These are phyloP conservation scores for Chelonoidis abingdonii DNA, from an alignment of 2,113 vertebrate genomes.

Conservation along the genomic window DNA sequence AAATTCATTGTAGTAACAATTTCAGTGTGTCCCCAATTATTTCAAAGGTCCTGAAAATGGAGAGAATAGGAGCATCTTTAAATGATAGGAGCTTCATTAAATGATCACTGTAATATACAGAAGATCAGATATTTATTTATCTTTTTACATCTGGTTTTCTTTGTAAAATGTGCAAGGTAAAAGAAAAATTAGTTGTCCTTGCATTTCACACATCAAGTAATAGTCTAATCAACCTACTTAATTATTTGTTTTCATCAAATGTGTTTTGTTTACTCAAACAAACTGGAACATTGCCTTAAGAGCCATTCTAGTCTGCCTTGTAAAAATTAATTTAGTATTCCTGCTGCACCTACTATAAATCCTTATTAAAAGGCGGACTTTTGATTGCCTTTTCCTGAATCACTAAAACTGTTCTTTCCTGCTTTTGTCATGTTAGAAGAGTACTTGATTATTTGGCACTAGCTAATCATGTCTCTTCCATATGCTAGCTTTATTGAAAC, in stretches of 20 bases:
- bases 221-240: not conserved
- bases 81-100: not conserved
- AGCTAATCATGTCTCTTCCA: not conserved
- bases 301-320: not conserved
- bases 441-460: not conserved
- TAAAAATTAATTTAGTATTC: constrained; percentile 20
- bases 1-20: not conserved
- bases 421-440: not conserved
- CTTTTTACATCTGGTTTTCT: not conserved
- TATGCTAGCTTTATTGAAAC: constrained; percentile 4
- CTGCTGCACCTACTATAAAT: not conserved
- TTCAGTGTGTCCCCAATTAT: not conserved
- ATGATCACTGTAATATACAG: not conserved
- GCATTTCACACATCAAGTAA: not conserved
- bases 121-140: not conserved
- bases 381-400: not conserved
- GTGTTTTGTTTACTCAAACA: not conserved
- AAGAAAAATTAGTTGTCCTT: not conserved
- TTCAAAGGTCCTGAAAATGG: not conserved
- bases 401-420: not conserved
- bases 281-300: not conserved
- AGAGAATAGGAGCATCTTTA: not conserved
- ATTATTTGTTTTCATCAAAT: not conserved
- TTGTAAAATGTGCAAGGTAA: not conserved
- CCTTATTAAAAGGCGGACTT: not conserved